Evolutionary conservation across 92 coral and sea anemone genomes (phyloP), one percentile per base, ranked within the genome.

Genomic region (Desmophyllum pertusum): DNA sequence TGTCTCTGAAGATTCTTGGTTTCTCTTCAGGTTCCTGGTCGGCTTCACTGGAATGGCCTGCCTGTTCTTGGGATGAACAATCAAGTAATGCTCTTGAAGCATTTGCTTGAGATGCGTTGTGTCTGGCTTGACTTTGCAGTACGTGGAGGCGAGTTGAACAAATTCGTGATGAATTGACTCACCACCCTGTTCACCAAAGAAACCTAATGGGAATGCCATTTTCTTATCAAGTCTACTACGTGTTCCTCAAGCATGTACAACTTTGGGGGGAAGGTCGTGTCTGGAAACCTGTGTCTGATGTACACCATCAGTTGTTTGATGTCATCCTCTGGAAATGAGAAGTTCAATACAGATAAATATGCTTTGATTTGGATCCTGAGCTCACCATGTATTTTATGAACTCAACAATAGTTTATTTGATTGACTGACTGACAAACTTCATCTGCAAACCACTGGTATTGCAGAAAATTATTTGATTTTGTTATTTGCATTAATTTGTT

Each of bases 241-340:
- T 75, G 80, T 36, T 79, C 73, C 74, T 79, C 74, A 38, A 63
- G 23, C 83, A 79, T 79, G 73, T 79, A 74, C 69, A 79, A 21
- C 55, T 79, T 79, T 48, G 83, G 62, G 30, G 83, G 83, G 43
- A 79, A 79, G 61, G 43, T 79, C 40, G 18, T 55, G 48, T 63
- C 74, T 30, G 2, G 83, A 55, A 79, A 79, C 41, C 64, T 50
- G 21, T 25, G 42, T 21, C 75, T 48, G 71, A 77, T 57, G 68
- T 77, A 77, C 19, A 27, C 82, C 23, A 37, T 68, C 18, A 77
- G 45, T 35, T 77, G 65, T 45, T 36, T 48, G 65, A 77, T 61
- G 71, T 77, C 82, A 45, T 59, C 53, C 51, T 77, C 82, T 77
- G 71, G 43, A 77, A 57, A 73, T 39, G 27, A 63, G 17, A 63